Base-by-base conservation (phyloP, 92 coral and sea anemone genomes). In the Meandrina meandrites region DNA sequence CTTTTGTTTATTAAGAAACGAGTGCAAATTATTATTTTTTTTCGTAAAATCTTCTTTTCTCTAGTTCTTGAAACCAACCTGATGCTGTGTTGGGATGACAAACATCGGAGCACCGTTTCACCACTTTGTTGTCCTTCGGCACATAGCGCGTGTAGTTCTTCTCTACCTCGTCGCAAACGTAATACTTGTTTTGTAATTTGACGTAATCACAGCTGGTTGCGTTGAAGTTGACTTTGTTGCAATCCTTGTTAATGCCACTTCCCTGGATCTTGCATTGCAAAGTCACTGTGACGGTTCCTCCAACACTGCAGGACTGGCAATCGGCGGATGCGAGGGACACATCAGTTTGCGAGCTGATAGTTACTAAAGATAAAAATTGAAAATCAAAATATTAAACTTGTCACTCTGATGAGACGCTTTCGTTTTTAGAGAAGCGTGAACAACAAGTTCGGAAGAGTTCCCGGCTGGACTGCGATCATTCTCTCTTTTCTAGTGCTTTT, bases 211-310 rank as follows among this genome's bases (percentile, higher is more conserved):
- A 79, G 12, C 14, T 57, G 32, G 79, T 75, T 10, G 37, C 32
- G 36, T 67, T 86, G 31, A 86, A 79, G 50, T 76, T 34, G 19
- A 14, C 70, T 42, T 1, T 53, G 22, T 86, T 60, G 60, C 89
- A 75, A 2, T 80, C 30, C 24, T 68, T 17, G 30, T 51, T 10
- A 24, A 5, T 70, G 32, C 67, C 51, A 27, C 34, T 48, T 30
- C 78, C 78, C 24, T 70, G 34, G 24, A 82, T 82, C 34, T 72
- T 82, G 78, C 86, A 82, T 10, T 50, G 31, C 79, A 71, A 0
- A 21, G 86, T 70, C 1, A 82, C 86, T 0, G 86, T 64, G 50
- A 66, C 62, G 14, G 80, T 87, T 12, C 85, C 90, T 27, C 85
- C 80, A 24, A 53, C 47, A 19, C 86, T 83, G 71, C 87, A 89